Conservation (phyloP, 2,888 invertebrate genomes). For the Volucella zonaria region DNA sequence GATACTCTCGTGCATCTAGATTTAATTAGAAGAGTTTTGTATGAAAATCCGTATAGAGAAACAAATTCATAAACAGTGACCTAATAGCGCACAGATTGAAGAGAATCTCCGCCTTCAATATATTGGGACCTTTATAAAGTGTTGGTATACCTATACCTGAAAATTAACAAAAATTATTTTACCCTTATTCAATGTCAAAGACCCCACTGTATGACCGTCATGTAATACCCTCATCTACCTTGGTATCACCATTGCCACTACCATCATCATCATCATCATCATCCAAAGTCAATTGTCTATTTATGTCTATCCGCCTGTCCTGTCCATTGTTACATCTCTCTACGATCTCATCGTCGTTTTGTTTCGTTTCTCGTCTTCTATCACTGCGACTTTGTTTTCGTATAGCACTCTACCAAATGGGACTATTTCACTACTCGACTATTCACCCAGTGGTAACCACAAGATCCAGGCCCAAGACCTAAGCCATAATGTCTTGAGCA, state of each 20-base stretch:
- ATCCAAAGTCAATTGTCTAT: constrained; percentile 72
- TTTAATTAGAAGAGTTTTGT: no score
- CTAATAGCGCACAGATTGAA: no score
- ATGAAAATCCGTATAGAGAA: no score
- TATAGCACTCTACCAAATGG: constrained; percentile 12
- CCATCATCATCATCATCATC: constrained; percentile 51
- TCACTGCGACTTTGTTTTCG: neutral
- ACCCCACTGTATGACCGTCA: constrained; percentile 17
- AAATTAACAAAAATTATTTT: neutral
- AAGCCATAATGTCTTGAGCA: constrained; percentile 58
- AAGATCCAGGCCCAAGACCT: constrained; percentile 8
- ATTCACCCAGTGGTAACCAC: constrained; percentile 27
- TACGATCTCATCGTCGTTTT: constrained; percentile 58
- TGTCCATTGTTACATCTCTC: constrained; percentile 72
- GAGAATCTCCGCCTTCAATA: no score
- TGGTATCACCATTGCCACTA: constrained; percentile 26
- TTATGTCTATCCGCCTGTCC: constrained; percentile 70
- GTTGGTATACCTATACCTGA: no score
- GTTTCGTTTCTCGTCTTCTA: neutral
- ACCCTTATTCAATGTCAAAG: neutral
- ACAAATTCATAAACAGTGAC: no score
- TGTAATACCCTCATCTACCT: constrained; percentile 7
- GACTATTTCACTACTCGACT: neutral
- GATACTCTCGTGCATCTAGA: no score
- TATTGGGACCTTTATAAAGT: no score